Percentiles rank a stretch among this genome's conserved stretches.
Conservation (phyloP, 2,113 vertebrate genomes). For the Brachirus orientalis region DNA sequence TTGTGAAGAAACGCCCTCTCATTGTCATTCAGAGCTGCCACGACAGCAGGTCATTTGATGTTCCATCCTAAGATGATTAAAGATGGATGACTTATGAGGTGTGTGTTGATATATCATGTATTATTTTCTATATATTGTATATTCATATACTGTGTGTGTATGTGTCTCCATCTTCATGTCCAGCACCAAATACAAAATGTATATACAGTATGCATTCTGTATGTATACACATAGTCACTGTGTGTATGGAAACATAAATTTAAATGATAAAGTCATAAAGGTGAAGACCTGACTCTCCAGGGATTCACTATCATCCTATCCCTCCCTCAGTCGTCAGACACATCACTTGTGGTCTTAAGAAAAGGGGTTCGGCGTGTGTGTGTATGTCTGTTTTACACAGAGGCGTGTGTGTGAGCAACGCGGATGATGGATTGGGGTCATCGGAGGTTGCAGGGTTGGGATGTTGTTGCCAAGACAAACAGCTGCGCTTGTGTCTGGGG, state of each 20-base stretch:
- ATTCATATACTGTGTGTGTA: not conserved
- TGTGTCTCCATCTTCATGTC: not conserved
- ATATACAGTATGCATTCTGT: not conserved
- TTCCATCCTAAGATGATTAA: slow-evolving; percentile 51
- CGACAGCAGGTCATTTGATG: slow-evolving; percentile 47
- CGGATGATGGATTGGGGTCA: slow-evolving; percentile 80
- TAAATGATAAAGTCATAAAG: slow-evolving; percentile 11
- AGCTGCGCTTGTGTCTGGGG: slow-evolving; percentile 77
- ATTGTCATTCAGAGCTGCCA: slow-evolving; percentile 54
- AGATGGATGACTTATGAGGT: slow-evolving; percentile 37
- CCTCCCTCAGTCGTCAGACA: slow-evolving; percentile 11
- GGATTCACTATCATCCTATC: slow-evolving; percentile 11
- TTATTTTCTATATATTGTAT: not conserved
- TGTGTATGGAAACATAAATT: too few species aligned
- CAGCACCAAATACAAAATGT: not conserved
- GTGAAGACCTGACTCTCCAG: slow-evolving; percentile 17
- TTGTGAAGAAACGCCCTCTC: slow-evolving; percentile 25
- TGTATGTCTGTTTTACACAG: not conserved
- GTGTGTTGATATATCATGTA: not conserved
- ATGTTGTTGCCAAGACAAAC: slow-evolving; percentile 78
- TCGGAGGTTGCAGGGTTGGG: slow-evolving; percentile 69
- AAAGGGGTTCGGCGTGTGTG: not conserved
- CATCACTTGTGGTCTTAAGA: slow-evolving; percentile 31
- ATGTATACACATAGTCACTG: not conserved
- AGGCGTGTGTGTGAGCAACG: not conserved